A percentile compares a stretch with the other conserved stretches of the same genome.
These are phyloP conservation scores for Phania funesta DNA, from an alignment of 2,888 invertebrate genomes.

Conservation along the genomic window DNA sequence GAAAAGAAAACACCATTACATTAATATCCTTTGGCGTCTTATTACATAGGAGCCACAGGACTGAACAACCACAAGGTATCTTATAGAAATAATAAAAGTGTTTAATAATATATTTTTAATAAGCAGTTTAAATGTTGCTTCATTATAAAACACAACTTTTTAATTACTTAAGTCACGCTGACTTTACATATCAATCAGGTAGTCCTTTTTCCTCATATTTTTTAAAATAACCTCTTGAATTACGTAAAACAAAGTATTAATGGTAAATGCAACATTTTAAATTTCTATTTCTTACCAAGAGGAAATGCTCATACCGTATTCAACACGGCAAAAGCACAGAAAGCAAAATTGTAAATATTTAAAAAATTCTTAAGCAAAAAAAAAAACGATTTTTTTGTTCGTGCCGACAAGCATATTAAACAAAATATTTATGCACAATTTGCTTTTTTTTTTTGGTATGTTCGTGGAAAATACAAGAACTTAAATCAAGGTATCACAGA, in stretches of 20 bases:
- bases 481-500: conserved; percentile 38
- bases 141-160: conserved; percentile 1
- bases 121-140: not conserved
- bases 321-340: not conserved
- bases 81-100: too few species aligned
- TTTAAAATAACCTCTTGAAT: not conserved
- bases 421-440: conserved; percentile 50
- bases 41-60: too few species aligned
- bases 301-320: conserved; percentile 35
- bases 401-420: conserved; percentile 44
- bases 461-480: conserved; percentile 40
- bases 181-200: not conserved
- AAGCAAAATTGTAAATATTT: conserved; percentile 24
- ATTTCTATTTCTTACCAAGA: conserved; percentile 55
- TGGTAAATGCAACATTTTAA: conserved; percentile 48
- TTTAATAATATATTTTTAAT: too few species aligned
- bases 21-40: too few species aligned
- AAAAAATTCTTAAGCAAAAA: conserved; percentile 50
- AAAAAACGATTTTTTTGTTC: not conserved
- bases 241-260: conserved; percentile 14
- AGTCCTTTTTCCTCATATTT: conserved; percentile 1
- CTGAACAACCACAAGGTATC: too few species aligned
- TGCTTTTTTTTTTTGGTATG: not conserved
- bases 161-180: conserved; percentile 20
- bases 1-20: too few species aligned